Evolutionary conservation across 2,113 vertebrate species (phyloP).

Genomic region (Tenrec ecaudatus): DNA sequence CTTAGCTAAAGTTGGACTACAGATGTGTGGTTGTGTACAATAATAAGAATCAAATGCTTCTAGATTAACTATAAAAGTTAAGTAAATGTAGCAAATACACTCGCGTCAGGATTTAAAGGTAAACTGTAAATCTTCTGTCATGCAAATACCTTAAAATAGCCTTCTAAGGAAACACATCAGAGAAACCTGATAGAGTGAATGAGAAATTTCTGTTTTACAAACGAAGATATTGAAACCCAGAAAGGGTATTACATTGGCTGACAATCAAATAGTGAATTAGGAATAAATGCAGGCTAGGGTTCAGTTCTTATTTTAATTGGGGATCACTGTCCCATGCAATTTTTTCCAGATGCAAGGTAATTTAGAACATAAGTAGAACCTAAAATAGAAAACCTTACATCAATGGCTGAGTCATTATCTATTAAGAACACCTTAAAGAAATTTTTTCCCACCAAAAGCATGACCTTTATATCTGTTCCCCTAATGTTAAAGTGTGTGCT

Average conservation of each 20-base stretch:
- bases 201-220: neutral
- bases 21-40: neutral
- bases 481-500: neutral
- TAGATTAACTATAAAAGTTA: neutral
- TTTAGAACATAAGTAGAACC: neutral
- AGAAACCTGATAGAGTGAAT: neutral
- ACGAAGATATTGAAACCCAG: neutral
- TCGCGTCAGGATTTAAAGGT: neutral
- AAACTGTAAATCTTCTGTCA: neutral
- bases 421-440: neutral
- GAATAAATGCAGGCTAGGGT: neutral
- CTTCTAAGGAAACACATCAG: neutral
- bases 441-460: neutral
- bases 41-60: neutral
- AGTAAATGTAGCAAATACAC: neutral
- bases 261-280: neutral
- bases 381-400: constrained; percentile 22
- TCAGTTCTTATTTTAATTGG: neutral
- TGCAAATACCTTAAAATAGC: neutral
- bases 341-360: neutral
- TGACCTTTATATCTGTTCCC: neutral
- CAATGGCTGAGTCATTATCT: neutral
- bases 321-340: neutral
- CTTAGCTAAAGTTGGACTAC: neutral
- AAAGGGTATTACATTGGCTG: neutral